Percentiles rank a stretch among this genome's conserved stretches.
phyloP scores from a whole-genome alignment of 2,888 invertebrate species.

The Agriotes lineatus region DNA sequence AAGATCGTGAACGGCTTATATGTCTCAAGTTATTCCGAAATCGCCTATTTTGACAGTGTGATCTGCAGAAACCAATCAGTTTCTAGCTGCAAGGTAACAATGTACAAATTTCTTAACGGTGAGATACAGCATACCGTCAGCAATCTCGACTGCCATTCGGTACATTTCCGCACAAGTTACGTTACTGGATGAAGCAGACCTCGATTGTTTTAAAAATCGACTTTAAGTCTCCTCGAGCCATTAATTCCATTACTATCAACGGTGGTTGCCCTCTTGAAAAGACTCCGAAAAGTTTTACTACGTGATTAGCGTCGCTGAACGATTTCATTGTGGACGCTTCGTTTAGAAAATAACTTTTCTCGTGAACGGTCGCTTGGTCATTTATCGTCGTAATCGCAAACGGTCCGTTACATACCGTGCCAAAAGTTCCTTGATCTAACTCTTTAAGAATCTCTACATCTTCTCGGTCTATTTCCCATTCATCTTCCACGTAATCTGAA shows the following conservation, averaged over 20 bases:
- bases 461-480: conserved; percentile 77
- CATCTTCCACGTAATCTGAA: conserved; percentile 72
- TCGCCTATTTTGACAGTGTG: conserved; percentile 75
- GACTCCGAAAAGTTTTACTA: conserved; percentile 77
- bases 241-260: conserved; percentile 83
- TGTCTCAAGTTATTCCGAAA: conserved; percentile 77
- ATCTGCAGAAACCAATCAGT: conserved; percentile 76
- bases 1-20: no score
- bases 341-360: conserved; percentile 74
- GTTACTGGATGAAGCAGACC: conserved; percentile 55
- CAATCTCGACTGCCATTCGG: conserved; percentile 76
- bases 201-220: conserved; percentile 71
- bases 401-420: conserved; percentile 76
- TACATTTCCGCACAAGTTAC: conserved; percentile 74
- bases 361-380: conserved; percentile 70
- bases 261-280: conserved; percentile 77
- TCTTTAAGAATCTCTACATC: conserved; percentile 66
- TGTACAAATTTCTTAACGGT: conserved; percentile 78
- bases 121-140: conserved; percentile 85
- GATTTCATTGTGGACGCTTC: conserved; percentile 83
- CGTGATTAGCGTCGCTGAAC: conserved; percentile 73
- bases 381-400: conserved; percentile 64
- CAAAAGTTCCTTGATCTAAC: conserved; percentile 80
- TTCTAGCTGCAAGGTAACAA: conserved; percentile 78
- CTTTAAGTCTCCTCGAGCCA: conserved; percentile 81